Base-by-base conservation (phyloP, 2,888 invertebrate species). In the Cantharis rufa region DNA sequence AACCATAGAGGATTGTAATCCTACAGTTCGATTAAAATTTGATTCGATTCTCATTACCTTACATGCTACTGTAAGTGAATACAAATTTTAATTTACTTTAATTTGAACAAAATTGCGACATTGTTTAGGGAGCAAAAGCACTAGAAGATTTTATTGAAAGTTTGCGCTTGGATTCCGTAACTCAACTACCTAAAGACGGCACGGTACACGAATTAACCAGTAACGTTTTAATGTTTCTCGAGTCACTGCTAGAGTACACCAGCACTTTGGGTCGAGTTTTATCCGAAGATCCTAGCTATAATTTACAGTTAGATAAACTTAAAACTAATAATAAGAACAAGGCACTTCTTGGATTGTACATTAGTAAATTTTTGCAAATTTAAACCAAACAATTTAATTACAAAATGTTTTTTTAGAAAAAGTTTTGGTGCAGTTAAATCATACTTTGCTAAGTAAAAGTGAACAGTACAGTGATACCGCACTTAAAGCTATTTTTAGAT, bases 201-300 rank as follows among this genome's bases (percentile, higher is more conserved):
- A 99, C 99, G 0, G 99, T 99, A 32, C 98, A 98, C 86, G 98
- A 99, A 89, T 90, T 98, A 77, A 98, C 98, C 0, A 97, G 96
- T 79, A 98, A 98, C 85, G 96, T 98, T 66, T 92, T 98, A 82
- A 95, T 97, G 85, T 96, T 98, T 88, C 90, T 97, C 82, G 97
- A 97, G 87, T 95, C 97, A 85, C 89, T 98, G 71, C 91, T 93
- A 15, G 93, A 94, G 76, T 95, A 95, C 84, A 91, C 92, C 62
- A 94, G 94, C 83, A 94, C 94, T 0, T 93, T 96, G 61, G 93
- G 94, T 0, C 90, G 91, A 11, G 93, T 94, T 78, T 85, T 94
- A 68, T 90, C 89, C 3, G 90, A 91, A 81, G 93, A 94, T 83
- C 87, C 89, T 0, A 87, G 89, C 21, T 92, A 92, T 84, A 87